Evolutionary conservation across 2,797 vertebrate species (phyloP), one percentile per base, ranked within the genome.

Genomic region (Sebastiscus tertius): DNA sequence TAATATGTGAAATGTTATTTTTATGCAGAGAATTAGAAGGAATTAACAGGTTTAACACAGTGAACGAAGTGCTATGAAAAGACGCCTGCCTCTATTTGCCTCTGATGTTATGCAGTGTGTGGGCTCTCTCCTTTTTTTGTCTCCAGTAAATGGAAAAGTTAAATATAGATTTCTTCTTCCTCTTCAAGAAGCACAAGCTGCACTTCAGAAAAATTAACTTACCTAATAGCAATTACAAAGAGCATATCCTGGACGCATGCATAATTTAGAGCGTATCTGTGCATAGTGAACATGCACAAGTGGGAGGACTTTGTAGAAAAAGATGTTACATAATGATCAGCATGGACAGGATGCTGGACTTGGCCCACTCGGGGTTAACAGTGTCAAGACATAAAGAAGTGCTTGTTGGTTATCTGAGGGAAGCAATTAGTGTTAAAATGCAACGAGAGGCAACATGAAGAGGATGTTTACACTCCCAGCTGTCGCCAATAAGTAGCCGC

Each of bases 141-240:
- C 70, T 87, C 79, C 77, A 26, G 39, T 80, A 88, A 92, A 85
- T 85, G 66, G 79, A 75, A 75, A 64, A 88, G 88, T 86, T 91
- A 91, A 91, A 91, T 88, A 86, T 91, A 92, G 90, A 88, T 75
- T 75, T 83, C 31, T 79, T 73, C 79, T 75, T 86, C 79, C 83
- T 84, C 72, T 83, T 79, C 77, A 75, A 79, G 65, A 82, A 77
- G 65, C 71, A 68, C 77, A 72, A 74, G 77, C 85, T 80, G 71
- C 79, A 61, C 80, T 84, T 76, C 1, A 64, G 31, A 81, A 72
- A 58, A 71, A 26, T 46, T 36, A 77, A 77, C 71, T 77, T 70
- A 42, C 75, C 85, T 56, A 88, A 89, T 75, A 82, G 85, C 74
- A 26, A 55, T 87, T 83, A 82, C 56, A 77, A 84, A 74, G 77